Percentiles rank a stretch among this genome's conserved stretches.
Evolutionary conservation across 2,888 invertebrate genomes (phyloP).

Genomic region (Onthophagus sagittarius): DNA sequence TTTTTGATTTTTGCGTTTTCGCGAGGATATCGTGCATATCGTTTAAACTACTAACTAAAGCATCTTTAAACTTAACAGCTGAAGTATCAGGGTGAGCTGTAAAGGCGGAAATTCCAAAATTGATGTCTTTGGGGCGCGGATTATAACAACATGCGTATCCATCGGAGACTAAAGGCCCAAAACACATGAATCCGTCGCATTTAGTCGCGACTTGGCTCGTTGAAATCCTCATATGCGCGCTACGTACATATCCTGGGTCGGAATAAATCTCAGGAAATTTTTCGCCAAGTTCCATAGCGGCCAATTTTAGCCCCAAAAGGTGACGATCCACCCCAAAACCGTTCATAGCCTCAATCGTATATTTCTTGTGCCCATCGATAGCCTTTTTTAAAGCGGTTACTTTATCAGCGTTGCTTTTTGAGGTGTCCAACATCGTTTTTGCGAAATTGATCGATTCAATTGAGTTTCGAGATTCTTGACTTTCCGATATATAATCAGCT

Average conservation of each 20-base stretch:
- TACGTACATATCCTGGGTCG: conserved; percentile 66
- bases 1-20: conserved; percentile 53
- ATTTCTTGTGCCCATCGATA: conserved; percentile 76
- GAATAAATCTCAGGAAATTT: conserved; percentile 71
- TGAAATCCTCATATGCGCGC: conserved; percentile 77
- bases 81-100: conserved; percentile 58
- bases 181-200: conserved; percentile 83
- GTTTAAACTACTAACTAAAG: conserved; percentile 57
- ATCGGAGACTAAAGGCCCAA: conserved; percentile 79
- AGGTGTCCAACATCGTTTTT: conserved; percentile 60
- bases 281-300: conserved; percentile 72
- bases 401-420: conserved; percentile 55
- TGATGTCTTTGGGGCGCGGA: conserved; percentile 71
- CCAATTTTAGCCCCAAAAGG: conserved; percentile 80
- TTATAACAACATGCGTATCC: conserved; percentile 97
- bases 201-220: conserved; percentile 90
- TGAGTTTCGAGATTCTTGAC: conserved; percentile 45
- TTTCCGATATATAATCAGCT: too few species aligned
- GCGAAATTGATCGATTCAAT: conserved; percentile 77
- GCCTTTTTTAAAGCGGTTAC: conserved; percentile 67
- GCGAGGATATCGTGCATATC: conserved; percentile 67
- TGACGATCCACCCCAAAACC: conserved; percentile 92
- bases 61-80: conserved; percentile 55
- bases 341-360: conserved; percentile 70
- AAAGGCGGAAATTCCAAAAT: conserved; percentile 72